A percentile compares a stretch with the other conserved stretches of the same genome.
These are phyloP conservation scores for Acleris sparsana DNA, from an alignment of 2,888 invertebrate genomes.

Conservation along the genomic window DNA sequence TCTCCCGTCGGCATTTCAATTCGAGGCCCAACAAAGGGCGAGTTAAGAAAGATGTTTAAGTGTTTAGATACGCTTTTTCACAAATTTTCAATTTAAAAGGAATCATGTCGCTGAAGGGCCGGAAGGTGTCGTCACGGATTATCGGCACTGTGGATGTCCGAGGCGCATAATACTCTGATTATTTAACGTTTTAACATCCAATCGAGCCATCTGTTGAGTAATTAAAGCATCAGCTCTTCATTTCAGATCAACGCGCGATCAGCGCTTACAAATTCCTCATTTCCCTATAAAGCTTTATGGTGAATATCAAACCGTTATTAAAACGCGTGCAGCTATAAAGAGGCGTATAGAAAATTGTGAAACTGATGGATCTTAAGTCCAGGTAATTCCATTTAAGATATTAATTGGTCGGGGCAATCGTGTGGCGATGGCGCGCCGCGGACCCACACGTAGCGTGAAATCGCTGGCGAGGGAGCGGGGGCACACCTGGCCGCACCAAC, in stretches of 20 bases:
- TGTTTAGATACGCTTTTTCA: slow-evolving; percentile 82
- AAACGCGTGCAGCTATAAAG: slow-evolving; percentile 64
- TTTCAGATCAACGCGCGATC: slow-evolving; percentile 24
- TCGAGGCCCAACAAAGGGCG: slow-evolving; percentile 74
- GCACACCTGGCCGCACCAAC: slow-evolving; percentile 71
- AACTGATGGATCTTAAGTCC: slow-evolving; percentile 55
- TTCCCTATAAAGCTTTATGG: slow-evolving; percentile 49
- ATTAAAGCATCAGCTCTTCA: slow-evolving; percentile 25
- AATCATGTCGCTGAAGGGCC: slow-evolving; percentile 77
- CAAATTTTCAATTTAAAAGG: slow-evolving; percentile 80
- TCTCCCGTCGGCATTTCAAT: slow-evolving; percentile 77
- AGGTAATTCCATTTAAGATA: slow-evolving; percentile 74
- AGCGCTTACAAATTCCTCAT: slow-evolving; percentile 31
- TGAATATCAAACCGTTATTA: slow-evolving; percentile 57
- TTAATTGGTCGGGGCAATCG: slow-evolving; percentile 68
- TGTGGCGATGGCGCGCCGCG: slow-evolving; percentile 48
- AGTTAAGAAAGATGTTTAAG: slow-evolving; percentile 83
- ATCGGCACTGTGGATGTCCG: slow-evolving; percentile 72
- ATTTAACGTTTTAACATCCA: slow-evolving; percentile 20
- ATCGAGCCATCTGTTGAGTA: slow-evolving; percentile 18
- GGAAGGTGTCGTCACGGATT: slow-evolving; percentile 81
- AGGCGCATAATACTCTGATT: slow-evolving; percentile 30
- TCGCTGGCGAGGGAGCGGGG: slow-evolving; percentile 73
- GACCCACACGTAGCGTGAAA: slow-evolving; percentile 82
- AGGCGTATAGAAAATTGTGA: slow-evolving; percentile 58